A percentile compares a stretch with the other conserved stretches of the same genome.
These are phyloP conservation scores for Oenanthe oenanthe DNA, from an alignment of 2,113 vertebrate genomes.

Conservation along the genomic window DNA sequence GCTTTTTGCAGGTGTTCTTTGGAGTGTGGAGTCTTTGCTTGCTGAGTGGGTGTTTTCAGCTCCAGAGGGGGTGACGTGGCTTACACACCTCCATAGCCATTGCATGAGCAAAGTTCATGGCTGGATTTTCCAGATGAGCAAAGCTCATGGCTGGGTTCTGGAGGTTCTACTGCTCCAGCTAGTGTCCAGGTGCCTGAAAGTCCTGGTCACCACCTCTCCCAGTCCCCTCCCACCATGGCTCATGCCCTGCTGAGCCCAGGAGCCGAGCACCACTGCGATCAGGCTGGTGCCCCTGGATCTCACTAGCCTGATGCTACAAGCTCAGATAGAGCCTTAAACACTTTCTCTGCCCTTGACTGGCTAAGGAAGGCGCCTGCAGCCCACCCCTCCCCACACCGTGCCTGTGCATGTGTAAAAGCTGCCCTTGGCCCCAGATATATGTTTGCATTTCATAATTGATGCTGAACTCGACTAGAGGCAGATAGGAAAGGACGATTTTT, in stretches of 20 bases:
- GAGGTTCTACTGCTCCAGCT: neutral
- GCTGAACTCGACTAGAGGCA: neutral
- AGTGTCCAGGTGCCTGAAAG: neutral
- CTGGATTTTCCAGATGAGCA: fast-evolving
- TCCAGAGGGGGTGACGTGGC: fast-evolving
- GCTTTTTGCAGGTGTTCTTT: neutral
- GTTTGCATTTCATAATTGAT: conserved; percentile 50
- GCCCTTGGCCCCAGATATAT: neutral
- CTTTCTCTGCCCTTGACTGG: conserved; percentile 2
- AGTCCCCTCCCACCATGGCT: neutral
- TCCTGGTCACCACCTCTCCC: neutral
- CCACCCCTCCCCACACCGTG: fast-evolving
- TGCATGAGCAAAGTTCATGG: fast-evolving
- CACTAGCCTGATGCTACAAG: fast-evolving
- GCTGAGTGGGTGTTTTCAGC: neutral
- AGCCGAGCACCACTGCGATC: neutral
- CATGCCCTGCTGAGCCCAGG: fast-evolving
- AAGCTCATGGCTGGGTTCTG: fast-evolving
- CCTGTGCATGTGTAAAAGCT: conserved; percentile 15
- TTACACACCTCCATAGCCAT: fast-evolving
- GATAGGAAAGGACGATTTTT: conserved; percentile 21
- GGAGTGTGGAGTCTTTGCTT: neutral
- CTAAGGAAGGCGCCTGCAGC: neutral
- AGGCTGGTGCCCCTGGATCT: neutral
- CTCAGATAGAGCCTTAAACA: neutral